phyloP scores from a whole-genome alignment of 2,113 vertebrate species.

The Cyphomyrus discorhynchus region DNA sequence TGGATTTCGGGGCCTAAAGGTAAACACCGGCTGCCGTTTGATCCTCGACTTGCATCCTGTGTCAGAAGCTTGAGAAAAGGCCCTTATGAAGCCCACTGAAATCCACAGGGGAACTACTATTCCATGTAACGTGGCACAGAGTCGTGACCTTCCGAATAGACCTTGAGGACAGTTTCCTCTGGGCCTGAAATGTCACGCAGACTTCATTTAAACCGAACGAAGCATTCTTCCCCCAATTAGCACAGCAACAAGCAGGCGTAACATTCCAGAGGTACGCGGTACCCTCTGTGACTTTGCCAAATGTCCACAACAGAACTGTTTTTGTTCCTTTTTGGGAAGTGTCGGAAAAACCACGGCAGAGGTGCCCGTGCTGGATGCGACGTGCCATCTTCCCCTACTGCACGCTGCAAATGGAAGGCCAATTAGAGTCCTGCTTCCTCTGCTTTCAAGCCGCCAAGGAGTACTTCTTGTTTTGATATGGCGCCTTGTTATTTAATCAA shows the following conservation, averaged over 20 bases:
- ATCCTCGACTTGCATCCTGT: background rate
- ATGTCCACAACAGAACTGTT: background rate
- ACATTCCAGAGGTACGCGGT: slow-evolving; percentile 30
- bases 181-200: slow-evolving; percentile 24
- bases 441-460: slow-evolving; percentile 55
- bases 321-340: slow-evolving; percentile 16
- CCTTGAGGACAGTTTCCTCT: slow-evolving; percentile 16
- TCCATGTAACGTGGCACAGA: slow-evolving; percentile 40
- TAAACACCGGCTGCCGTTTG: background rate
- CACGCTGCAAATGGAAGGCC: slow-evolving; percentile 42
- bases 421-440: slow-evolving; percentile 53
- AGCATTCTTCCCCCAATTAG: background rate
- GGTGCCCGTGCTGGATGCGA: background rate
- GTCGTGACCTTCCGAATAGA: slow-evolving; percentile 30
- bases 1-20: background rate
- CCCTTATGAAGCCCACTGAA: slow-evolving; percentile 24
- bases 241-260: slow-evolving; percentile 27
- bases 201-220: background rate
- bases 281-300: slow-evolving; percentile 6
- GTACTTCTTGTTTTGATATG: slow-evolving; percentile 59
- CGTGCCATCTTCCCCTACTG: background rate
- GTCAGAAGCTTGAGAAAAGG: background rate
- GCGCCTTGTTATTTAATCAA: slow-evolving; percentile 66
- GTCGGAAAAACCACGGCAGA: background rate
- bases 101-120: slow-evolving; percentile 30